phyloP scores from a whole-genome alignment of 2,113 vertebrate genomes.

The Emydura subglobosa region DNA sequence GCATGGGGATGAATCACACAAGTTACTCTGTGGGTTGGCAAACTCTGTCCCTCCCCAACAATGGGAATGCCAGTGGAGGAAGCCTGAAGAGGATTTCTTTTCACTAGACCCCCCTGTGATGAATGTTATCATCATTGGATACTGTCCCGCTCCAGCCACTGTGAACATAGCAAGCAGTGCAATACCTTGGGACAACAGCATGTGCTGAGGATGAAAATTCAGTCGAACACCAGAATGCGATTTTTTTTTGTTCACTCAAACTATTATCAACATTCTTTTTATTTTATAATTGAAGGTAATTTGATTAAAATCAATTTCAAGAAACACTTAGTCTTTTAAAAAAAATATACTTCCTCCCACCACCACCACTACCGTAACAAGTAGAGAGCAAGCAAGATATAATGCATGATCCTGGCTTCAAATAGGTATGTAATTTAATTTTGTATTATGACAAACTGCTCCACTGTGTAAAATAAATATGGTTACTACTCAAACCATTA shows the following conservation, averaged over 20 bases:
- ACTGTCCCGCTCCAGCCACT: neutral
- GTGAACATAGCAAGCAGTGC: neutral
- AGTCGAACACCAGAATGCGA: neutral
- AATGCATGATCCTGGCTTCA: slow-evolving; percentile 19
- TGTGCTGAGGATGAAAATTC: neutral
- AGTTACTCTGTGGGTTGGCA: neutral
- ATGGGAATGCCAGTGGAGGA: fast-evolving
- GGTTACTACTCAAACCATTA: neutral
- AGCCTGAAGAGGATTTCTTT: neutral
- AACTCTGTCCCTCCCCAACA: neutral
- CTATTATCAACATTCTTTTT: neutral
- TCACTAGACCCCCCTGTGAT: neutral
- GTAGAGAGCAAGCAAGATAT: neutral
- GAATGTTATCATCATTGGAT: neutral
- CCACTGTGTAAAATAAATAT: slow-evolving; percentile 33
- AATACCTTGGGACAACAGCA: neutral
- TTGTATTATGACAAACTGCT: neutral
- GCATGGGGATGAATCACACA: neutral
- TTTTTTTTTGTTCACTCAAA: slow-evolving; percentile 24
- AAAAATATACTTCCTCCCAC: neutral
- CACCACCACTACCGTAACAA: neutral
- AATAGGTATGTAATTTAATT: slow-evolving; percentile 29
- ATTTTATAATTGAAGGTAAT: slow-evolving; percentile 51
- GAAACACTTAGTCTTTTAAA: slow-evolving; percentile 46
- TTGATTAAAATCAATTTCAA: slow-evolving; percentile 57